These are phyloP conservation scores for Idaea biselata DNA, from an alignment of 2,888 invertebrate genomes.

Conservation along the genomic window DNA sequence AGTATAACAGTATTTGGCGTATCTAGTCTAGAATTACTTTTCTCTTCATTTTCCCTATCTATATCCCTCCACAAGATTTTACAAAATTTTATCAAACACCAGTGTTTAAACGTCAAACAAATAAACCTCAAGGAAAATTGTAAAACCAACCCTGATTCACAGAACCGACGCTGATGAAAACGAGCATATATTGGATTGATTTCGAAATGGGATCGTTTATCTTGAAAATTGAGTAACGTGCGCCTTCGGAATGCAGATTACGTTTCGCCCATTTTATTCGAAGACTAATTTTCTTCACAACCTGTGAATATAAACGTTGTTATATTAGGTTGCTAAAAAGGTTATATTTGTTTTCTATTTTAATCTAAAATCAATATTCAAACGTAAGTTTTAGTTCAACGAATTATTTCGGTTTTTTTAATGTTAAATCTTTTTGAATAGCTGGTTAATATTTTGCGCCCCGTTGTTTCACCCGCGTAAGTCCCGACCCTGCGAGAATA, in stretches of 20 bases:
- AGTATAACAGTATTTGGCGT: too few species aligned
- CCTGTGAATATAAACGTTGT: not conserved
- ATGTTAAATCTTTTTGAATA: not conserved
- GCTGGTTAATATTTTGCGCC: not conserved
- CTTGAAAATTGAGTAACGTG: conserved; percentile 47
- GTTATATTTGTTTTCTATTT: not conserved
- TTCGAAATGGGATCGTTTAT: conserved; percentile 54
- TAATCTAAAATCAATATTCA: not conserved
- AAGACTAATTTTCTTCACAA: not conserved
- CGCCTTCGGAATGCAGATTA: conserved; percentile 47
- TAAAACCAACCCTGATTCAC: not conserved
- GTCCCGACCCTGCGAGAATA: too few species aligned
- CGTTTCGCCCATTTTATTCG: conserved; percentile 12
- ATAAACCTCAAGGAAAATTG: not conserved
- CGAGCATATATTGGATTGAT: conserved; percentile 27
- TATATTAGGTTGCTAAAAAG: not conserved
- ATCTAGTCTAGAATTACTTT: too few species aligned
- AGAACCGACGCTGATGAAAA: conserved; percentile 17
- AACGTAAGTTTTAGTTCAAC: not conserved
- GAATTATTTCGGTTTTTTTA: not conserved
- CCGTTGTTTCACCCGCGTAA: too few species aligned
- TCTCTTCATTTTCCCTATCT: not conserved
- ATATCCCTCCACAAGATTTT: not conserved
- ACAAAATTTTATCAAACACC: not conserved
- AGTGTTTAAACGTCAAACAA: not conserved